Conservation (phyloP, 2,797 vertebrate species). For the Gastrophryne carolinensis region DNA sequence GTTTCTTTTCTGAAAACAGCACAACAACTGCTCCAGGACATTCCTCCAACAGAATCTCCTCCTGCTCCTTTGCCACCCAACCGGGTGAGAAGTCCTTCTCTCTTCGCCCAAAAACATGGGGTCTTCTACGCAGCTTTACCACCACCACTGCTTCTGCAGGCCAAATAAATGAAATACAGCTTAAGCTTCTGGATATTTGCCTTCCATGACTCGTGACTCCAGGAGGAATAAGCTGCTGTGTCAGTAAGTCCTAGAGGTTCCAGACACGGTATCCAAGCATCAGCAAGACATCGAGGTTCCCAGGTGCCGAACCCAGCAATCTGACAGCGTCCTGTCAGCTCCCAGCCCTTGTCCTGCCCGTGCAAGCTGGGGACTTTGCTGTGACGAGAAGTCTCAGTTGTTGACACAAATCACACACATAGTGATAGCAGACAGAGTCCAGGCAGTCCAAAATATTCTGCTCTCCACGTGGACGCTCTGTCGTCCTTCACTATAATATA, state of each 20-base stretch:
- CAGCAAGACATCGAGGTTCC: conserved; percentile 1
- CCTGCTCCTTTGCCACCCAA: conserved; percentile 39
- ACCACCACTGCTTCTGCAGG: neutral
- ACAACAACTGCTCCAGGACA: conserved; percentile 38
- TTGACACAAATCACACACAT: conserved; percentile 52
- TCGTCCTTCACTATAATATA: conserved; percentile 19
- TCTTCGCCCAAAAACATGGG: conserved; percentile 45
- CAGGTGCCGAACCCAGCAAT: conserved; percentile 36
- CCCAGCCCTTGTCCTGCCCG: conserved; percentile 21
- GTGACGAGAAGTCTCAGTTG: conserved; percentile 46
- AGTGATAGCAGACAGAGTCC: conserved; percentile 52
- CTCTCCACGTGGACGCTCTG: conserved; percentile 18
- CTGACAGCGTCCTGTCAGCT: conserved; percentile 15
- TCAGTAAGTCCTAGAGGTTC: conserved; percentile 24
- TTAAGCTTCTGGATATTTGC: conserved; percentile 4
- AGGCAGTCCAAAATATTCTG: conserved; percentile 43
- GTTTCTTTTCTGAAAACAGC: conserved; percentile 19
- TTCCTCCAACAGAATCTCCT: conserved; percentile 27
- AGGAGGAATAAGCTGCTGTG: conserved; percentile 22
- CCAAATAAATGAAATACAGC: conserved; percentile 16
- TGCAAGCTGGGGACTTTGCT: conserved; percentile 29
- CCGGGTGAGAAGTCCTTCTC: conserved; percentile 36
- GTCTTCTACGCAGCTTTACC: conserved; percentile 9
- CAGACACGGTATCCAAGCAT: conserved; percentile 21
- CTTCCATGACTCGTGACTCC: conserved; percentile 32